Conservation (phyloP, 1,140 invertebrate genomes). For the Solen grandis region DNA sequence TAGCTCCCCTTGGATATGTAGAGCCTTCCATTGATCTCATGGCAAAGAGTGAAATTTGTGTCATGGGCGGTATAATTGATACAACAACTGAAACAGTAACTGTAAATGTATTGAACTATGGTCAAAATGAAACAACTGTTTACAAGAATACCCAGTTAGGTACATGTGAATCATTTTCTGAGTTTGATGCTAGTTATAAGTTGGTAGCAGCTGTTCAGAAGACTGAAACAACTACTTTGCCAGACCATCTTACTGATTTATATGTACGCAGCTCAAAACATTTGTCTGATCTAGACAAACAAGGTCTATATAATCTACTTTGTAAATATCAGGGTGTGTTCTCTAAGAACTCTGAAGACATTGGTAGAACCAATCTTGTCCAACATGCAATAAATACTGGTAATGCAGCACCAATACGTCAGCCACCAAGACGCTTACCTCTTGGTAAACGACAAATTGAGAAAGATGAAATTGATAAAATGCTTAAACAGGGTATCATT, state of each 20-base stretch:
- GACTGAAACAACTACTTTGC: not conserved
- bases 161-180: conserved; percentile 5
- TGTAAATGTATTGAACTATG: conserved; percentile 1
- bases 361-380: conserved; percentile 1
- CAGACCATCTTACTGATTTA: too few relatives aligned
- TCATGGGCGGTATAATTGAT: not conserved
- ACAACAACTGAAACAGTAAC: not conserved
- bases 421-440: conserved; percentile 5
- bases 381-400: conserved; percentile 42
- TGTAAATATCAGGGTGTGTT: conserved; percentile 1
- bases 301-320: not conserved
- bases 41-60: not conserved
- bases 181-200: not conserved
- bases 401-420: conserved; percentile 6
- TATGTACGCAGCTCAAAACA: too few relatives aligned
- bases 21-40: not conserved
- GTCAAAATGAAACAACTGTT: not conserved
- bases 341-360: not conserved
- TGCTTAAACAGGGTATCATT: conserved; percentile 29
- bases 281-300: not conserved
- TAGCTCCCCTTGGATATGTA: not conserved
- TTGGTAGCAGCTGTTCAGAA: not conserved
- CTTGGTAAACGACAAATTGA: conserved; percentile 5
- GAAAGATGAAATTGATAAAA: conserved; percentile 30
- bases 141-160: not conserved